phyloP scores from a whole-genome alignment of 2,888 invertebrate genomes.

The Furcula furcula region DNA sequence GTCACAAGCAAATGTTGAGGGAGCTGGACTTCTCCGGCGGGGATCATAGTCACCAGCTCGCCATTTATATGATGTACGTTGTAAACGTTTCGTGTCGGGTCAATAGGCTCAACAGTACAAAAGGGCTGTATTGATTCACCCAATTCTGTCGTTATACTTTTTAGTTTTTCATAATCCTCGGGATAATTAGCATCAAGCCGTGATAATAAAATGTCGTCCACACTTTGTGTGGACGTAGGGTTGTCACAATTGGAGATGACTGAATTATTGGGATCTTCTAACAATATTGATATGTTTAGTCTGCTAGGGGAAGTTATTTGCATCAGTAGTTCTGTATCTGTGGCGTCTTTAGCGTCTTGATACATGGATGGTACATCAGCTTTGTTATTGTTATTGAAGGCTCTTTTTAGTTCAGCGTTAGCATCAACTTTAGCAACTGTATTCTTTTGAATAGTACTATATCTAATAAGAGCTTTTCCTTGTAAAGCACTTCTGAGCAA shows the following conservation, averaged over 20 bases:
- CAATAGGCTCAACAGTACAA: slow-evolving; percentile 81
- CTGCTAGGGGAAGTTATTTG: slow-evolving; percentile 63
- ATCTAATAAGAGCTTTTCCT: slow-evolving; percentile 85
- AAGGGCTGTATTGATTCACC: slow-evolving; percentile 89
- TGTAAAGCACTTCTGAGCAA: slow-evolving; percentile 91
- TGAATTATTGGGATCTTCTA: slow-evolving; percentile 69
- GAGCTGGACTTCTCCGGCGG: slow-evolving; percentile 67
- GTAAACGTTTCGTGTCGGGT: slow-evolving; percentile 78
- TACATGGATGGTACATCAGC: slow-evolving; percentile 81
- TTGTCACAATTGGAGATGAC: slow-evolving; percentile 75
- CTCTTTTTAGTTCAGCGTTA: slow-evolving; percentile 62
- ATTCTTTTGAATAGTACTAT: slow-evolving; percentile 81
- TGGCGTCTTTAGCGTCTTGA: slow-evolving; percentile 66
- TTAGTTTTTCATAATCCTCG: slow-evolving; percentile 92
- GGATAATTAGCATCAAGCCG: slow-evolving; percentile 86
- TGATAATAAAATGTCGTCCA: slow-evolving; percentile 86
- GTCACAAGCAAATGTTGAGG: slow-evolving; percentile 80
- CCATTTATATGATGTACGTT: slow-evolving; percentile 77
- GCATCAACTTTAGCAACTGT: slow-evolving; percentile 64
- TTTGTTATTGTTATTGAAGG: slow-evolving; percentile 73
- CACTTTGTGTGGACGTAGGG: slow-evolving; percentile 80
- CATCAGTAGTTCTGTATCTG: slow-evolving; percentile 65
- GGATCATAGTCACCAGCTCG: slow-evolving; percentile 74
- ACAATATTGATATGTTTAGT: slow-evolving; percentile 73
- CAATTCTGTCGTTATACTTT: slow-evolving; percentile 91